Percentiles rank a stretch among this genome's conserved stretches.
Conservation (phyloP, 2,113 vertebrate species). For the Phasianus colchicus region DNA sequence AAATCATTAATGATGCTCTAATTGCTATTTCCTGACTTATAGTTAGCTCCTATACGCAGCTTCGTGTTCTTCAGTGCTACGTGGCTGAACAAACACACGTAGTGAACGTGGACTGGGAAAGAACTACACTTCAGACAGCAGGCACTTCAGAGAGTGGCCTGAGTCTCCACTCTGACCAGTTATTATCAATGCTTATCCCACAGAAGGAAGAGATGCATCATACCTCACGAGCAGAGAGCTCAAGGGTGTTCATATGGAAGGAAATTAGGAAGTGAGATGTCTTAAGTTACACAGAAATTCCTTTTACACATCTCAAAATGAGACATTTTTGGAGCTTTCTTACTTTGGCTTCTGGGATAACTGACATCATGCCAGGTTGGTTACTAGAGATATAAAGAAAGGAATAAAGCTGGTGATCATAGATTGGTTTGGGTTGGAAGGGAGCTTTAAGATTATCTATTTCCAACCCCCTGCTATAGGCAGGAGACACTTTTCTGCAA, state of each 20-base stretch:
- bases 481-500: not conserved
- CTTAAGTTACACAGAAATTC: not conserved
- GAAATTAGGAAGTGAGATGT: not conserved
- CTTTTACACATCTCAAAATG: not conserved
- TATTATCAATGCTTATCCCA: not conserved
- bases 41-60: not conserved
- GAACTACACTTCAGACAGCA: not conserved
- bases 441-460: no score
- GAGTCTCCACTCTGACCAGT: not conserved
- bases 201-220: not conserved
- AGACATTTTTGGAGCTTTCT: not conserved
- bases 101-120: not conserved
- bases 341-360: not conserved
- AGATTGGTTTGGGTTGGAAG: no score
- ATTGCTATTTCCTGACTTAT: not conserved
- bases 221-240: not conserved
- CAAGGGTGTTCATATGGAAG: not conserved
- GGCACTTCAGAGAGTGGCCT: not conserved
- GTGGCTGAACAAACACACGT: not conserved
- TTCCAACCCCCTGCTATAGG: no score
- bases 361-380: not conserved
- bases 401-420: not conserved
- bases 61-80: not conserved
- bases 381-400: not conserved
- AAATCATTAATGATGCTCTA: not conserved